Evolutionary conservation across 2,888 invertebrate genomes (phyloP), one percentile per base, ranked within the genome.

Genomic region (Brachyopa scutellaris): DNA sequence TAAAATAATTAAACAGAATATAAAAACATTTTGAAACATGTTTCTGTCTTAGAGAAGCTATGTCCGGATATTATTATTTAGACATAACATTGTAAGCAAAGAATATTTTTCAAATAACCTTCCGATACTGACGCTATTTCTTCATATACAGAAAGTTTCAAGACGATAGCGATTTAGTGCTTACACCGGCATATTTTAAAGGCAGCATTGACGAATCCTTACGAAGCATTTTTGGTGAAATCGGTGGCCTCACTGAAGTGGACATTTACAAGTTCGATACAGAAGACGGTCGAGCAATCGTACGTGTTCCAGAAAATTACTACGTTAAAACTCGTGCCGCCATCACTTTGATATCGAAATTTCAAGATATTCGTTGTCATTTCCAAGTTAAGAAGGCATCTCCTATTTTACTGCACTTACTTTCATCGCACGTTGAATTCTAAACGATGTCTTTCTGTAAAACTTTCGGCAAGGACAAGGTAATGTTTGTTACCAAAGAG

Each of bases 401-500:
- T 6, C 66, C 70, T 1, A 15, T 72, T 26, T 33, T 82, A 8
- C 17, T 77, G 0, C 64, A 82, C 6, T 26, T 82, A 9, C 51
- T 82, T 9, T 40, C 84, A 53, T 72, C 62, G 23, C 76, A 79
- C 23, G 61, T 69, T 45, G 61, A 78, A 17, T 59, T 47, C n/a
- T 70, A 57, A 57, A 88, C 73, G 55, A 92, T 92, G 92, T 88
- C 92, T 73, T 85, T 91, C 84, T 90, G 93, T 89, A 88, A 93
- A 82, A 88, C 88, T 62, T 88, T 91, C 88, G 95, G 95, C 7
- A 96, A 97, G 91, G 97, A 97, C 89, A 93, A 93, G 82, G 94
- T 98, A 40, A 94, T 97, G 84, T 95, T 97, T 89, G 95, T 95
- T 6, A 93, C 95, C 0, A 94, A 94, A 87, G 96, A 95, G 88